Evolutionary conservation across 2,888 invertebrate genomes (phyloP), one percentile per base, ranked within the genome.

Genomic region (Cosmia trapezina): DNA sequence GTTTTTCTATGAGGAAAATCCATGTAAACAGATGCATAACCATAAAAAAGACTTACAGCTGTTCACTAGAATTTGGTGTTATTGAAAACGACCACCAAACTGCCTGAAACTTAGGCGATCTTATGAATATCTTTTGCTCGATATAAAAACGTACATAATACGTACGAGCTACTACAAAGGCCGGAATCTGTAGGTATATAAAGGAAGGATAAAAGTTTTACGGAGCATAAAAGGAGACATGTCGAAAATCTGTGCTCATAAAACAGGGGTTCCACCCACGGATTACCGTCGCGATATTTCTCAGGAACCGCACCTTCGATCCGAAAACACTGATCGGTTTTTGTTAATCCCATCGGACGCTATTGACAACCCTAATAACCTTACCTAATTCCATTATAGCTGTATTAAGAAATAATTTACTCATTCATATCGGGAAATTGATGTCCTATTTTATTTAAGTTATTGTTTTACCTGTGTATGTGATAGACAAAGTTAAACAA

Each of bases 241-340:
- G 91, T 90, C 88, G 91, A 91, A 93, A 93, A 93, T 94, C 92
- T 93, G 92, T 83, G 88, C 89, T 86, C 88, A 89, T 94, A 93
- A 94, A 93, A 92, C 88, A 86, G 81, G 85, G 84, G 79, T 76
- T 71, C 81, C 85, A 76, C 86, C 87, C 86, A 86, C 77, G 86
- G 87, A 86, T 90, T 87, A 87, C 87, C 81, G 68, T 57, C 19
- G 64, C 45, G 73, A 76, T 84, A 77, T 84, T 73, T 76, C 76
- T 75, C 51, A 71, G 60, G 37, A 73, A 73, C 66, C 83, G 53
- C 71, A 80, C 71, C 86, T 78, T 54, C 64, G 63, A 74, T 63
- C 62, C 61, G 22, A 37, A 78, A 57, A 70, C 69, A 70, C 60
- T 84, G 77, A 82, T 76, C 67, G 81, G 64, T 72, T 76, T 79